A percentile compares a stretch with the other conserved stretches of the same genome.
These are phyloP conservation scores for Anodontia alba DNA, from an alignment of 2,888 invertebrate genomes.

Conservation along the genomic window DNA sequence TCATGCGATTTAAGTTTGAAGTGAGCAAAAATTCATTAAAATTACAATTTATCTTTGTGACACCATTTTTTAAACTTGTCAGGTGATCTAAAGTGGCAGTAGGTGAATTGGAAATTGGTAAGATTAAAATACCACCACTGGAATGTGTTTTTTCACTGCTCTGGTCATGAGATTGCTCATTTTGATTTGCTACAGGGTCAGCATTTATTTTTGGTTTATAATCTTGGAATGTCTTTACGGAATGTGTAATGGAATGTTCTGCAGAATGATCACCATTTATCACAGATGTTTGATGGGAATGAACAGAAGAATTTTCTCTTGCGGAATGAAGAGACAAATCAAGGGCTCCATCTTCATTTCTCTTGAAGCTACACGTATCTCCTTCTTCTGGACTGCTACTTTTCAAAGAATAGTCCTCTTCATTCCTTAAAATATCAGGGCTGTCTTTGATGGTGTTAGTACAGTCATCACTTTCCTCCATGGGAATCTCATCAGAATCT, in stretches of 20 bases:
- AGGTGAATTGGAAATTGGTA: background rate
- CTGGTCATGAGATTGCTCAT: background rate
- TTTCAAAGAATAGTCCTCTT: background rate
- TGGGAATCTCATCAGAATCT: background rate
- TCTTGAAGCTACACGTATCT: background rate
- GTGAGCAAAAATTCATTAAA: background rate
- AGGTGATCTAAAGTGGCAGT: background rate
- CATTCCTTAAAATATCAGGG: background rate
- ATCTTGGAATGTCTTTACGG: background rate
- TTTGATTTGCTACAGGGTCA: background rate
- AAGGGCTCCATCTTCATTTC: background rate
- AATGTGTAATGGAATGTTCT: background rate
- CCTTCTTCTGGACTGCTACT: background rate
- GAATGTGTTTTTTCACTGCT: background rate
- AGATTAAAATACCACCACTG: background rate
- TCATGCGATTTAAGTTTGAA: background rate
- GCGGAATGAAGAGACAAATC: background rate
- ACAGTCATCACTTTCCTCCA: background rate
- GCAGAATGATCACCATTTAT: background rate
- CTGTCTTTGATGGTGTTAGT: background rate
- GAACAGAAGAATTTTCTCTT: background rate
- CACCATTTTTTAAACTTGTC: background rate
- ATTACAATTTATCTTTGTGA: background rate
- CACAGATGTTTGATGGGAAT: background rate
- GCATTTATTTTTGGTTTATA: background rate